These are phyloP conservation scores for Gymnocephalus cernua DNA, from an alignment of 2,113 vertebrate genomes.

Conservation along the genomic window DNA sequence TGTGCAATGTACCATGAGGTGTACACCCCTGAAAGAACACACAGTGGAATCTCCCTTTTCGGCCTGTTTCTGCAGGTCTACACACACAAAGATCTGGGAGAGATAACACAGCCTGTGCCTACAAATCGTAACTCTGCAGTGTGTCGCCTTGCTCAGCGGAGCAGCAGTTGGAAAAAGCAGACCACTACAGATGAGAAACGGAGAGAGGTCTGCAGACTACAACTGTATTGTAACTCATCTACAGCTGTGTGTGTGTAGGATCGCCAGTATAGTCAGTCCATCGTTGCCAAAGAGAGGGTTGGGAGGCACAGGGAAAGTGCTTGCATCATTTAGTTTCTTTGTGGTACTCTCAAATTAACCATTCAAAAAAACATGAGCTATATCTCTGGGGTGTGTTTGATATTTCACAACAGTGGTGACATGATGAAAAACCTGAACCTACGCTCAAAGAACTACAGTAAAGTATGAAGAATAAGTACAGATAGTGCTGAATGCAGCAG, in stretches of 20 bases:
- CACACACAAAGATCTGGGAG: constrained; percentile 80
- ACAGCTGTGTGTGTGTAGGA: constrained; percentile 70
- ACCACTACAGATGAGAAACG: constrained; percentile 65
- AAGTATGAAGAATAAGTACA: constrained; percentile 62
- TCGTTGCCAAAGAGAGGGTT: constrained; percentile 68
- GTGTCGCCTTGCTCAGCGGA: constrained; percentile 54
- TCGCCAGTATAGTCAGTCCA: constrained; percentile 56
- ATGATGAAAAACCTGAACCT: constrained; percentile 60
- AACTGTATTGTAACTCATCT: constrained; percentile 65
- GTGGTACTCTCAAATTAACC: constrained; percentile 74
- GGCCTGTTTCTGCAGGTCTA: constrained; percentile 87
- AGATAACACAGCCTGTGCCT: constrained; percentile 80
- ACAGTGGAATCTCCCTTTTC: constrained; percentile 91
- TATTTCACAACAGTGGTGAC: constrained; percentile 69
- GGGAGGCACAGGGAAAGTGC: constrained; percentile 83
- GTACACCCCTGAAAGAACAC: constrained; percentile 91
- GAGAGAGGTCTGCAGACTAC: constrained; percentile 63
- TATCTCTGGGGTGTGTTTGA: constrained; percentile 63
- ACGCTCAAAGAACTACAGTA: constrained; percentile 60
- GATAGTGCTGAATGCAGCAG: constrained; percentile 71
- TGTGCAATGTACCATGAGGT: constrained; percentile 93
- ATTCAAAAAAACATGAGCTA: constrained; percentile 63
- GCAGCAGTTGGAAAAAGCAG: constrained; percentile 64
- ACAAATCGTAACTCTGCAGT: constrained; percentile 75
- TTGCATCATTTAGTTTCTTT: constrained; percentile 82